These are phyloP conservation scores for Siderastrea radians DNA, from an alignment of 92 coral and sea anemone species.

Conservation along the genomic window DNA sequence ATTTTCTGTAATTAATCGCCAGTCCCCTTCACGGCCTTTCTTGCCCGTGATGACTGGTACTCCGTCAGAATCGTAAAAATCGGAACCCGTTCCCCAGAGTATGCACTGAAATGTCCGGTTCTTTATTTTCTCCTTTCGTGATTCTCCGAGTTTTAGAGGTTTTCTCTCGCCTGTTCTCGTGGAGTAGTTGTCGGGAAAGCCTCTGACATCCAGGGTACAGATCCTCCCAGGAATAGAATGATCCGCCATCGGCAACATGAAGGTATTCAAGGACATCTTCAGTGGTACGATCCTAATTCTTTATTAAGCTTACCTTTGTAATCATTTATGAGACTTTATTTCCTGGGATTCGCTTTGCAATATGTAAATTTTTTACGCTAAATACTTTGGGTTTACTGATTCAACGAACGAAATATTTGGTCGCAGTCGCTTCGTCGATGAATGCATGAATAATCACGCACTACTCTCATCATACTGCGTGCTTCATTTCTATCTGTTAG, in stretches of 20 bases:
- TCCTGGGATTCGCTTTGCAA: neutral
- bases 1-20: neutral
- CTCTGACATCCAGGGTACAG: neutral
- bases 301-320: neutral
- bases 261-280: slow-evolving; percentile 20
- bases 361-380: neutral
- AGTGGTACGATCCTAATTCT: slow-evolving; percentile 12
- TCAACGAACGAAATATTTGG: neutral
- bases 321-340: neutral
- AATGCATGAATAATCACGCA: neutral
- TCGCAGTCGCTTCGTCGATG: neutral
- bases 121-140: slow-evolving; percentile 3
- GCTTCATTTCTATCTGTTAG: too few relatives aligned
- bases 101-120: neutral
- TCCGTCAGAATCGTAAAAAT: neutral
- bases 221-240: neutral
- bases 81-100: neutral
- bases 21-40: slow-evolving; percentile 14
- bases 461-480: too few relatives aligned
- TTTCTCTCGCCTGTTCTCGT: too few relatives aligned
- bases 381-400: too few relatives aligned
- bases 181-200: too few relatives aligned
- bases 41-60: slow-evolving; percentile 30
- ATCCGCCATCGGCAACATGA: slow-evolving; percentile 41
- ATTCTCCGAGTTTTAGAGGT: too few relatives aligned